phyloP scores from a whole-genome alignment of 2,113 vertebrate genomes.

The Rhizomys pruinosus region DNA sequence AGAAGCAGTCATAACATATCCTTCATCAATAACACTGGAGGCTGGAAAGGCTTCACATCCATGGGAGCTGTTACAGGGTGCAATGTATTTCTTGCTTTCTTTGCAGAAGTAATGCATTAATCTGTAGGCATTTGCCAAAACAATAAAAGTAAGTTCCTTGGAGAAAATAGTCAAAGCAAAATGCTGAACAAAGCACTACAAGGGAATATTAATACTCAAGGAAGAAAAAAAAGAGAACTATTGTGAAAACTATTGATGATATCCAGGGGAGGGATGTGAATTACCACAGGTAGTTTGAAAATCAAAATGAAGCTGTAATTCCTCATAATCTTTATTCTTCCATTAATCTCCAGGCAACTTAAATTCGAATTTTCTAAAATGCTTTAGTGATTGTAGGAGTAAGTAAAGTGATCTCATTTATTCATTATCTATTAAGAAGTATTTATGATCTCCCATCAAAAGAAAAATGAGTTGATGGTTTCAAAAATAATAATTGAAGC shows the following conservation, averaged over 20 bases:
- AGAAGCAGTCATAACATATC: not conserved
- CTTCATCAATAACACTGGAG: too few relatives aligned
- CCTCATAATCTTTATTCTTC: not conserved
- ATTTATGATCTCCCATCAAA: not conserved
- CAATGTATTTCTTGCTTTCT: not conserved
- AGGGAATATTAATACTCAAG: not conserved
- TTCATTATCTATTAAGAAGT: not conserved
- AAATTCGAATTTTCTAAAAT: slow-evolving; percentile 21
- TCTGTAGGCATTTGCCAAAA: not conserved
- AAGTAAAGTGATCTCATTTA: not conserved
- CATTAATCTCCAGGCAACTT: not conserved
- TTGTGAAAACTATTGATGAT: not conserved
- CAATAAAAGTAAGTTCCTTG: not conserved
- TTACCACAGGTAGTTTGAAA: not conserved
- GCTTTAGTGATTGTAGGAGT: not conserved
- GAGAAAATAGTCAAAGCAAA: slow-evolving; percentile 4
- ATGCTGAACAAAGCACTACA: not conserved
- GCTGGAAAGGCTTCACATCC: too few relatives aligned
- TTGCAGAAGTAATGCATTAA: not conserved
- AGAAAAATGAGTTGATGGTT: not conserved
- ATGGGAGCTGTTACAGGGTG: not conserved
- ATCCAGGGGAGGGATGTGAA: not conserved
- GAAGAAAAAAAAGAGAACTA: not conserved
- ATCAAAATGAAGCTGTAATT: not conserved
- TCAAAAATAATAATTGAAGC: not conserved